Conservation (phyloP, 2,797 vertebrate species). For the Pseudochirops corinnae region DNA sequence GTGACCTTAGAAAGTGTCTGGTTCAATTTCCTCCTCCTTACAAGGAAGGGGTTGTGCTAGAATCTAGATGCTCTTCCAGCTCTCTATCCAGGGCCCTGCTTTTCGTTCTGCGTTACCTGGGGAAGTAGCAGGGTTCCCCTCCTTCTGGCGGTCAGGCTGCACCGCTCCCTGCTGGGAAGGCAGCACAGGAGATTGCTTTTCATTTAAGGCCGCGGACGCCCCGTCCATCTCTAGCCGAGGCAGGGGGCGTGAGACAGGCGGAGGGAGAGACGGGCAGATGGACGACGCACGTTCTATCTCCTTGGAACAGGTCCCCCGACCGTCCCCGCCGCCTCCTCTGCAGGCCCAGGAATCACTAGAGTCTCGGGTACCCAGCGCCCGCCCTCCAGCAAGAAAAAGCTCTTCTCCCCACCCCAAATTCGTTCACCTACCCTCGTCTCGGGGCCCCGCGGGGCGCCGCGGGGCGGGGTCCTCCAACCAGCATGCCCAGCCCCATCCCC, state of each 20-base stretch:
- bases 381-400: not conserved
- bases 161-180: not conserved
- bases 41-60: fast-evolving
- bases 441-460: not conserved
- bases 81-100: not conserved
- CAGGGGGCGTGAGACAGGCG: not conserved
- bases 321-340: too few species aligned
- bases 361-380: not conserved
- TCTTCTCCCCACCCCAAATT: fast-evolving
- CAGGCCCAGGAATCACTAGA: too few species aligned
- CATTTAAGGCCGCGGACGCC: not conserved
- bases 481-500: not conserved
- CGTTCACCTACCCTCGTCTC: fast-evolving
- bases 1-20: not conserved
- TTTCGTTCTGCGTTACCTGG: not conserved
- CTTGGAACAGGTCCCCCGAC: fast-evolving
- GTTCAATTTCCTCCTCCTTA: not conserved
- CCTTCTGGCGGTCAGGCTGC: not conserved
- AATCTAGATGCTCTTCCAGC: not conserved
- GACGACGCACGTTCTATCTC: not conserved
- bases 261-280: not conserved
- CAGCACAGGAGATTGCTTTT: not conserved
- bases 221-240: not conserved
- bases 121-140: not conserved
- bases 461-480: not conserved